Evolutionary conservation across 2,113 vertebrate genomes (phyloP), one percentile per base, ranked within the genome.

Genomic region (Cricetomys ansorgei): DNA sequence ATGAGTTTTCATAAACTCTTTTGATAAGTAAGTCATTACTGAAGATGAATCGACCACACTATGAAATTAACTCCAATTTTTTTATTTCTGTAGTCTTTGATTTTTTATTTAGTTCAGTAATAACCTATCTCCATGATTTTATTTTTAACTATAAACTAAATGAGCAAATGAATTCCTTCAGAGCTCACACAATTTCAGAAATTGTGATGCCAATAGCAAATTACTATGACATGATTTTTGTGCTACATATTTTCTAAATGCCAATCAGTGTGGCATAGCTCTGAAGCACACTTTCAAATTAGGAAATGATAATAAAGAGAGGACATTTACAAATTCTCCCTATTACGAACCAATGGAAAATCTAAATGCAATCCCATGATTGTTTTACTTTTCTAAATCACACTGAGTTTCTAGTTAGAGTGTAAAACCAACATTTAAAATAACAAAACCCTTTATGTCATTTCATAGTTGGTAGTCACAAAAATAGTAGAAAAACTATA

Each of bases 1-100:
- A 73, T 91, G 93, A 76, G 37, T 84, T 92, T 40, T 80, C 67
- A 94, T 81, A 92, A 89, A 72, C 50, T 90, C 57, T 72, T 16
- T 9, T 88, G 27, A 57, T 95, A 94, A 92, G 48, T 57, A 88
- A 70, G 50, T 69, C 43, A 76, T 72, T 93, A 70, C 1, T 85
- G 31, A 75, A 72, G 86, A 64, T 67, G 13, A 2, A 59, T 55
- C 45, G 31, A 67, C 3, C 15, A 29, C 25, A 59, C 17, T 88
- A 57, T 64, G n/a, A 65, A 85, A 94, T 94, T 91, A 94, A 21
- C 29, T 96, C 5, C 9, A 59, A 87, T 23, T 16, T 55, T 55
- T 85, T 57, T 90, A 57, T 88, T 80, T 75, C 65, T 55, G 10
- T 45, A 1, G 37, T 88, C 55, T 80, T 94, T 13, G 87, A 27